These are phyloP conservation scores for Chirona hameri DNA, from an alignment of 2,888 invertebrate genomes.

Conservation along the genomic window DNA sequence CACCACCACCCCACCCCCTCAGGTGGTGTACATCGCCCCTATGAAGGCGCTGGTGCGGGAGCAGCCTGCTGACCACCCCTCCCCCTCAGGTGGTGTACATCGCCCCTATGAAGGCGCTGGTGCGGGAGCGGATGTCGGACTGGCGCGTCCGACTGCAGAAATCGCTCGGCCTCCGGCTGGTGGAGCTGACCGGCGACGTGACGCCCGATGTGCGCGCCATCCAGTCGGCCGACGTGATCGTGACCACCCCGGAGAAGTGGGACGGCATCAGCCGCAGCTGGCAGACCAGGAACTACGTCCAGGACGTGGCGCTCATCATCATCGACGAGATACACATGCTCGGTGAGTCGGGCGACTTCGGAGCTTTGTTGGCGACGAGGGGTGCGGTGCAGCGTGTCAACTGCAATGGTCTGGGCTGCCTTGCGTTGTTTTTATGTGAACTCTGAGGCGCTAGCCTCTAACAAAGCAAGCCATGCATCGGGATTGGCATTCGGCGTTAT, in stretches of 20 bases:
- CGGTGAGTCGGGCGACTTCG: slow-evolving; percentile 60
- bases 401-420: too few relatives aligned
- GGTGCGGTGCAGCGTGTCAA: too few relatives aligned
- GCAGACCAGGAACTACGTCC: slow-evolving; percentile 94
- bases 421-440: too few relatives aligned
- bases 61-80: slow-evolving; percentile 41
- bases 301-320: slow-evolving; percentile 80
- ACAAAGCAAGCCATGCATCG: too few relatives aligned
- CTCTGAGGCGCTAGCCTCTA: too few relatives aligned
- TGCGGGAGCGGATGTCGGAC: slow-evolving; percentile 91
- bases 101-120: slow-evolving; percentile 95
- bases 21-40: slow-evolving; percentile 97
- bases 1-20: slow-evolving; percentile 1
- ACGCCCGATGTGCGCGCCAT: slow-evolving; percentile 83
- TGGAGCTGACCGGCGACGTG: slow-evolving; percentile 93
- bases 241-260: slow-evolving; percentile 99
- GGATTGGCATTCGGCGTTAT: too few relatives aligned
- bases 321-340: slow-evolving; percentile 98
- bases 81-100: slow-evolving; percentile 80
- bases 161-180: slow-evolving; percentile 72
- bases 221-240: slow-evolving; percentile 78
- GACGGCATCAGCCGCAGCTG: slow-evolving; percentile 98
- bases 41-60: slow-evolving; percentile 96
- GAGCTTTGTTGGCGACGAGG: not conserved
- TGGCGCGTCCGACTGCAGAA: slow-evolving; percentile 80